These are phyloP conservation scores for Aleiodes sp. DNA, from an alignment of 1,140 invertebrate species.

Conservation along the genomic window DNA sequence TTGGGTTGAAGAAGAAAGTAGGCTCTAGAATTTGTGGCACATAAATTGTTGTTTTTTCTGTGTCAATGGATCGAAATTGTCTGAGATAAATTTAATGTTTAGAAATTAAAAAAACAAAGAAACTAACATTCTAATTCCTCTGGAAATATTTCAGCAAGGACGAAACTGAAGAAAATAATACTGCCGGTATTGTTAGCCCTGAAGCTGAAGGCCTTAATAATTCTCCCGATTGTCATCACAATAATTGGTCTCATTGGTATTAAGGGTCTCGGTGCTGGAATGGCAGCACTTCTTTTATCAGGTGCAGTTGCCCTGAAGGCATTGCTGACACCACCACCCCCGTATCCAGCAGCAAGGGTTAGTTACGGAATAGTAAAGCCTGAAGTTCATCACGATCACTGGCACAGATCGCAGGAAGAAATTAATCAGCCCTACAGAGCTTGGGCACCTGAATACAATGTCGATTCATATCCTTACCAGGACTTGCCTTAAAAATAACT, in stretches of 20 bases:
- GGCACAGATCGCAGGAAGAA: slow-evolving; percentile 65
- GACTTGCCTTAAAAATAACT: slow-evolving; percentile 48
- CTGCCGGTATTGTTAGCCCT: slow-evolving; percentile 71
- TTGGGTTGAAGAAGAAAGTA: slow-evolving; percentile 53
- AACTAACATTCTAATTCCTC: not conserved
- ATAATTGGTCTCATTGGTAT: slow-evolving; percentile 71
- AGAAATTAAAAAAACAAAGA: slow-evolving; percentile 10
- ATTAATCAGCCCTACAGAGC: slow-evolving; percentile 56
- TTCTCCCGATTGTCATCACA: slow-evolving; percentile 72
- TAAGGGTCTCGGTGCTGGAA: slow-evolving; percentile 72
- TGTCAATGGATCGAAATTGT: not conserved
- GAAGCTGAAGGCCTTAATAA: slow-evolving; percentile 72
- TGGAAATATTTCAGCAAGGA: slow-evolving; percentile 66
- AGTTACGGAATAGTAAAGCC: slow-evolving; percentile 65
- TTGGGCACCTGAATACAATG: slow-evolving; percentile 55
- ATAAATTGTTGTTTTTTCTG: not conserved
- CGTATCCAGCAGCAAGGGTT: slow-evolving; percentile 58
- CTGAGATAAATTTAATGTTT: not conserved
- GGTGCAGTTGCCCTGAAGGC: slow-evolving; percentile 67
- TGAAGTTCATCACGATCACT: slow-evolving; percentile 63
- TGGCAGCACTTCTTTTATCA: slow-evolving; percentile 72
- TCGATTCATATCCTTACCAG: slow-evolving; percentile 58
- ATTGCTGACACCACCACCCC: slow-evolving; percentile 56
- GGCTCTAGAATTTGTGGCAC: slow-evolving; percentile 26
- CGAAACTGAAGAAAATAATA: slow-evolving; percentile 71